Percentiles rank a stretch among this genome's conserved stretches.
Evolutionary conservation across 2,113 vertebrate species (phyloP).

Genomic region (Chinchilla lanigera): DNA sequence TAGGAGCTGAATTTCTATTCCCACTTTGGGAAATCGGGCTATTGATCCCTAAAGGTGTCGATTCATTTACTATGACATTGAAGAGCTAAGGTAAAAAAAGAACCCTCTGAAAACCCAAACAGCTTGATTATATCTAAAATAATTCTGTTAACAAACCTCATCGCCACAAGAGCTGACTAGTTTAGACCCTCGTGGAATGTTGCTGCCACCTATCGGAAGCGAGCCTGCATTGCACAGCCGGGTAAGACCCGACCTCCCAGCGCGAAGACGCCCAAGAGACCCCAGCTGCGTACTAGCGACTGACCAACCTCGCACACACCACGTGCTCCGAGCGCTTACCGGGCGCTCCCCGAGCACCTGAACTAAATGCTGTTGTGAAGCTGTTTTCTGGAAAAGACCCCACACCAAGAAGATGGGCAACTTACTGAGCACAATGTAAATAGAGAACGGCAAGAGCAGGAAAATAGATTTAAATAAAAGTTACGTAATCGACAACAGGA

Average conservation of each 20-base stretch:
- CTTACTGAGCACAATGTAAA: not conserved
- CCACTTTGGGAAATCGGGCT: not conserved
- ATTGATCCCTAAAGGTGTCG: not conserved
- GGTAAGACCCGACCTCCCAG: not conserved
- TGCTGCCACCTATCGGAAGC: conserved; percentile 59
- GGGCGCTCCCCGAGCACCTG: not conserved
- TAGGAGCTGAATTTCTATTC: not conserved
- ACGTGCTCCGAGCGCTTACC: not conserved
- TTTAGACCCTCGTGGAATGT: not conserved
- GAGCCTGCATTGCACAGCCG: not conserved
- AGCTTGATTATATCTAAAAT: not conserved
- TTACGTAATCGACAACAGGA: not conserved
- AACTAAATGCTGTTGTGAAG: not conserved
- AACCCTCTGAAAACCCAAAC: not conserved
- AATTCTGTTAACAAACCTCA: not conserved
- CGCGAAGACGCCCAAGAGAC: not conserved
- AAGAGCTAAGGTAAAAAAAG: not conserved
- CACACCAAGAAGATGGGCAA: not conserved
- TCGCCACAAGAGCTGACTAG: not conserved
- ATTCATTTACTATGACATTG: not conserved
- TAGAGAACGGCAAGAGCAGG: not conserved
- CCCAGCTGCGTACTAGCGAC: not conserved
- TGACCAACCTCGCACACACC: rapidly evolving
- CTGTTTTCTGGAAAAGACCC: not conserved
- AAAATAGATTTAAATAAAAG: not conserved